Percentiles rank a stretch among this genome's conserved stretches.
Evolutionary conservation across 1,140 invertebrate genomes (phyloP).

Genomic region (Philopotamus ludificatus): DNA sequence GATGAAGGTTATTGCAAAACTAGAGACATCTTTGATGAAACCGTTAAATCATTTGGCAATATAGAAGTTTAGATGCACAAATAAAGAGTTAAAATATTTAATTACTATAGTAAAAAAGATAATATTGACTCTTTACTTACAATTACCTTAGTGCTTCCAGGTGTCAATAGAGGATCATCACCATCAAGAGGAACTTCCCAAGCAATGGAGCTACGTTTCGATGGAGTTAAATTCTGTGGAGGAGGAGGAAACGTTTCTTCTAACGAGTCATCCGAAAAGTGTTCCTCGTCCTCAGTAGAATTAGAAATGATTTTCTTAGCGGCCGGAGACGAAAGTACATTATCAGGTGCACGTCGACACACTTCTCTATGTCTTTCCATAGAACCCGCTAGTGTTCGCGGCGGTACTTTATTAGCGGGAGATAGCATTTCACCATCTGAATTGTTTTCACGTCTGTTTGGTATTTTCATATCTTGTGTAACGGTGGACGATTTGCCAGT

Average conservation of each 20-base stretch:
- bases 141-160: constrained; percentile 71
- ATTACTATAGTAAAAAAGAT: no score
- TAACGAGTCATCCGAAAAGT: constrained; percentile 79
- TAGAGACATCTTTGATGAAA: not conserved
- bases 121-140: no score
- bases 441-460: constrained; percentile 40
- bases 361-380: constrained; percentile 76
- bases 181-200: constrained; percentile 78
- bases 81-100: constrained; percentile 6
- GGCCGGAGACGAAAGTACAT: constrained; percentile 44
- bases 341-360: constrained; percentile 58
- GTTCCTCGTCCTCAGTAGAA: constrained; percentile 63
- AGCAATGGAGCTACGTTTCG: constrained; percentile 75
- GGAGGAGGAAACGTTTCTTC: constrained; percentile 68
- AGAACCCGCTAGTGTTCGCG: constrained; percentile 66
- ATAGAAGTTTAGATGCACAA: constrained; percentile 1
- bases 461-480: constrained; percentile 39
- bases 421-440: constrained; percentile 54
- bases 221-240: constrained; percentile 57
- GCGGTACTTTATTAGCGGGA: constrained; percentile 63
- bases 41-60: not conserved
- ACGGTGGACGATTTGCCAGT: constrained; percentile 42
- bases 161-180: constrained; percentile 66
- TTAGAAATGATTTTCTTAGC: constrained; percentile 51
- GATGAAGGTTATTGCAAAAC: not conserved